Evolutionary conservation across 2,113 vertebrate genomes (phyloP).

Genomic region (Natator depressus): DNA sequence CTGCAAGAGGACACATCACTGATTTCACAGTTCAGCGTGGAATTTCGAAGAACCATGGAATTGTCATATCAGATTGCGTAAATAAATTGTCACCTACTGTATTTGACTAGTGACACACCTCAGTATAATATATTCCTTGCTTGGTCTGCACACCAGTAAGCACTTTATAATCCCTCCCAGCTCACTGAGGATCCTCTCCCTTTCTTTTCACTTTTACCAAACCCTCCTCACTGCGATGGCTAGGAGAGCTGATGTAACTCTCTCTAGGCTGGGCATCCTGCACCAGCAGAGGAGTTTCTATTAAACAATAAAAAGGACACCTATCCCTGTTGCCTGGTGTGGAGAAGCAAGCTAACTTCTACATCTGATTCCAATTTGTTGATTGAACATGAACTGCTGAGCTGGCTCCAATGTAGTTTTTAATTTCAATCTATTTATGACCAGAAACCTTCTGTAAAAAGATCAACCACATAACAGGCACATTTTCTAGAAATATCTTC

Average conservation of each 20-base stretch:
- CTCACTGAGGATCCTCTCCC: background rate
- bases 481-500: background rate
- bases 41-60: background rate
- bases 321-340: no score
- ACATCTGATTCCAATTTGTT: no score
- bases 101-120: background rate
- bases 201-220: background rate
- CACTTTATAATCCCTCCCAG: background rate
- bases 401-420: no score
- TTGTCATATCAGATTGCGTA: background rate
- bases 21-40: background rate
- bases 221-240: background rate
- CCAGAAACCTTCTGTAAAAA: background rate
- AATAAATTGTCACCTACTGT: background rate
- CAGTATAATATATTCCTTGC: background rate
- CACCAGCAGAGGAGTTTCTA: background rate
- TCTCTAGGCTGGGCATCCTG: background rate
- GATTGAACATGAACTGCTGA: no score
- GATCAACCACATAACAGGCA: background rate
- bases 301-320: background rate
- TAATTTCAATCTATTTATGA: no score
- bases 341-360: no score
- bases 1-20: background rate
- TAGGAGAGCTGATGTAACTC: background rate
- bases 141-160: background rate